These are phyloP conservation scores for Oscheius sp. DNA, from an alignment of 2,888 invertebrate species.

Conservation along the genomic window DNA sequence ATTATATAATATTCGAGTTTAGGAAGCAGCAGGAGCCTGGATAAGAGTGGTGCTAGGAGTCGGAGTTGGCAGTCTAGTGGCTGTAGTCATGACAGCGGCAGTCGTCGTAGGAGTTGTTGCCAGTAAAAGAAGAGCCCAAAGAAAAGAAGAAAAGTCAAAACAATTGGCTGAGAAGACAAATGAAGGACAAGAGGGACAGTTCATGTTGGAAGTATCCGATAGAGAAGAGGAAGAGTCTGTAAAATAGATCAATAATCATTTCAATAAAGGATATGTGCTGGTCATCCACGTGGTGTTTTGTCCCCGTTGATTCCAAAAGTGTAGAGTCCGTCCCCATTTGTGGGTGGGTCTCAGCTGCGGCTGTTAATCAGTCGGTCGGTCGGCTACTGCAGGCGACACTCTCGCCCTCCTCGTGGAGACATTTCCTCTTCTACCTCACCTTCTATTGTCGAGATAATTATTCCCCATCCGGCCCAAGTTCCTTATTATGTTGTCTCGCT, in stretches of 20 bases:
- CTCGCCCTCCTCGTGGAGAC: neutral
- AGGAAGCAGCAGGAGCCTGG: neutral
- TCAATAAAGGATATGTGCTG: neutral
- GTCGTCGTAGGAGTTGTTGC: neutral
- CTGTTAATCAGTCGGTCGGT: neutral
- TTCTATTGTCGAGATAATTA: neutral
- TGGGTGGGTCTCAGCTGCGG: conserved; percentile 10
- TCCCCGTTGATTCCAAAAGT: neutral
- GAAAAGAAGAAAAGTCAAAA: conserved; percentile 7
- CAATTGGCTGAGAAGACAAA: conserved; percentile 9
- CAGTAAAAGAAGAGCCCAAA: neutral
- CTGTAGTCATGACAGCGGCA: neutral
- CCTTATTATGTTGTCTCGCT: neutral
- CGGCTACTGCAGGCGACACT: too few relatives aligned
- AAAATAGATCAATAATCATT: neutral
- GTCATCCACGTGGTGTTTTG: neutral
- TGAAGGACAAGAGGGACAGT: neutral
- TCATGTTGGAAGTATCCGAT: neutral
- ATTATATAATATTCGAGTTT: too few relatives aligned
- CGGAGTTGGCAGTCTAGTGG: conserved; percentile 7
- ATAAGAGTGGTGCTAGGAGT: conserved; percentile 5
- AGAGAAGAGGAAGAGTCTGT: neutral
- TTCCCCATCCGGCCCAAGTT: neutral
- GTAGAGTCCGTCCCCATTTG: conserved; percentile 3
- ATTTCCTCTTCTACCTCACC: neutral